Conservation (phyloP, 2,888 invertebrate species). For the Cynaeus angustus region DNA sequence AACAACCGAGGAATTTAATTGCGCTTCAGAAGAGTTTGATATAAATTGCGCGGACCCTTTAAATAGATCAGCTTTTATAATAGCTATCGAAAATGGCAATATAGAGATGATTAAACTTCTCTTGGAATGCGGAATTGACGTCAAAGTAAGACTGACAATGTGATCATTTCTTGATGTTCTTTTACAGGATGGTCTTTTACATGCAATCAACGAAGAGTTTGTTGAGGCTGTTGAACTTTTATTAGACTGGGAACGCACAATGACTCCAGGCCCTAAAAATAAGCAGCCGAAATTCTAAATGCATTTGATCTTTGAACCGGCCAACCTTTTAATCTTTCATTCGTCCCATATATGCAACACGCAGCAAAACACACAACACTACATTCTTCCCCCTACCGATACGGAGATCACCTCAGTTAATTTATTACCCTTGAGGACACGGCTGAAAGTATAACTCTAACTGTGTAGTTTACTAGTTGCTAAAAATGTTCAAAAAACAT, state of each 20-base stretch:
- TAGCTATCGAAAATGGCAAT: slow-evolving; percentile 98
- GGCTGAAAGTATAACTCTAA: too few relatives aligned
- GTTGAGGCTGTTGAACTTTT: slow-evolving; percentile 97
- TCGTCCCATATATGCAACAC: too few relatives aligned
- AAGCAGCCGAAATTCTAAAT: too few relatives aligned
- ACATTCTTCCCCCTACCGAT: too few relatives aligned
- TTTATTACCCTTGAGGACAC: too few relatives aligned
- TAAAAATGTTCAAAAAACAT: too few relatives aligned
- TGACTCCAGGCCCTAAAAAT: too few relatives aligned
- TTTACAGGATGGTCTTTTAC: slow-evolving; percentile 88
- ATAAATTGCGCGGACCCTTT: slow-evolving; percentile 97
- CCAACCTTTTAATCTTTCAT: too few relatives aligned
- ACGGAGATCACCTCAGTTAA: too few relatives aligned
- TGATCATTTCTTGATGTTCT: slow-evolving; percentile 12
- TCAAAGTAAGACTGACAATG: slow-evolving; percentile 77
- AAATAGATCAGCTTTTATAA: slow-evolving; percentile 92
- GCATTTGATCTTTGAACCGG: too few relatives aligned
- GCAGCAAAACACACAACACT: too few relatives aligned
- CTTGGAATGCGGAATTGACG: slow-evolving; percentile 86
- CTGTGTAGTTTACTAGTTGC: too few relatives aligned
- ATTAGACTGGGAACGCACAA: slow-evolving; percentile 92
- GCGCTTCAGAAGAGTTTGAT: slow-evolving; percentile 82
- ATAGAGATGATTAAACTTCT: slow-evolving; percentile 92
- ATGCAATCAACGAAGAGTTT: slow-evolving; percentile 98
- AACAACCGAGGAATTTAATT: slow-evolving; percentile 80